Evolutionary conservation across 2,888 invertebrate genomes (phyloP).

Genomic region (Limenitis camilla): DNA sequence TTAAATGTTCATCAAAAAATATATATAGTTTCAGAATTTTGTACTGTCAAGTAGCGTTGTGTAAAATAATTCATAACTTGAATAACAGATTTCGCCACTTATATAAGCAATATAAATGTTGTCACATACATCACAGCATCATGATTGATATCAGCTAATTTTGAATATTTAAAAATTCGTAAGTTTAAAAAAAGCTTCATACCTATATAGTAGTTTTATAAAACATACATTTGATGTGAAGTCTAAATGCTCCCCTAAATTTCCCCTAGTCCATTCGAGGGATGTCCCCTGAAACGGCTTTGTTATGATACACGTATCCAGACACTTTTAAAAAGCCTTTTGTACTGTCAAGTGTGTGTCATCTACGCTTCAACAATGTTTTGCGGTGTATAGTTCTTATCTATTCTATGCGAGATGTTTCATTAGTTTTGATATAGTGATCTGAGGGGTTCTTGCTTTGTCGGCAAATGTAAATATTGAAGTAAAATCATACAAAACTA

Average conservation of each 20-base stretch:
- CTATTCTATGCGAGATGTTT: conserved; percentile 1
- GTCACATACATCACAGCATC: too few relatives aligned
- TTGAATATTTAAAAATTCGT: too few relatives aligned
- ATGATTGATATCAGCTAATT: too few relatives aligned
- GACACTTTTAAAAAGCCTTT: conserved; percentile 66
- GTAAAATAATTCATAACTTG: too few relatives aligned
- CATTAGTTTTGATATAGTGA: conserved; percentile 7
- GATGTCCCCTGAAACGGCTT: conserved; percentile 37
- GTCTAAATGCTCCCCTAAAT: conserved; percentile 26
- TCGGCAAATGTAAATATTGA: background rate
- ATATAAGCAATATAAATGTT: too few relatives aligned
- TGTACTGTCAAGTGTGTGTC: conserved; percentile 54
- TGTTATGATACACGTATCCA: conserved; percentile 55
- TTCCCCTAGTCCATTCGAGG: conserved; percentile 24
- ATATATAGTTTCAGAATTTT: too few relatives aligned
- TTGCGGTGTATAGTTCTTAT: conserved; percentile 5
- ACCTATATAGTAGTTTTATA: too few relatives aligned
- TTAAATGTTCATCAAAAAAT: too few relatives aligned
- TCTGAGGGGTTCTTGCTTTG: background rate
- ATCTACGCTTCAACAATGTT: conserved; percentile 22
- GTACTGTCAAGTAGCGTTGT: too few relatives aligned
- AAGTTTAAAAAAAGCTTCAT: too few relatives aligned
- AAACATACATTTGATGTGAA: conserved; percentile 18
- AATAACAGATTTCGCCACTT: too few relatives aligned
- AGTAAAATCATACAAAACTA: too few relatives aligned